phyloP scores from a whole-genome alignment of 2,888 invertebrate genomes.

The Timema podura region DNA sequence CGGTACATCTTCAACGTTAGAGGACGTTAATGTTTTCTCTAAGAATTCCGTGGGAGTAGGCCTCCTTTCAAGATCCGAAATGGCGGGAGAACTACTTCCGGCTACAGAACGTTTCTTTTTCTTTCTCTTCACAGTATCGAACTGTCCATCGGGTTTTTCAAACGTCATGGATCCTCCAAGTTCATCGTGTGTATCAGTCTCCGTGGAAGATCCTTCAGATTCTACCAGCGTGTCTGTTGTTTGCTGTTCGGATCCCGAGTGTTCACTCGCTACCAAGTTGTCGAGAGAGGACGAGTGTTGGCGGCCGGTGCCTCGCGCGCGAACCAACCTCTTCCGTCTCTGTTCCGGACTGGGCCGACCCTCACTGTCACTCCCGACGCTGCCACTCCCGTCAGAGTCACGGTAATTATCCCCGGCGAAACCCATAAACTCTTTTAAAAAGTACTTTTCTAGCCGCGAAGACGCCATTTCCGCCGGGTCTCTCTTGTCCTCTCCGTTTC shows the following conservation, averaged over 20 bases:
- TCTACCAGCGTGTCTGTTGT: constrained; percentile 56
- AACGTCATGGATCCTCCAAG: constrained; percentile 32
- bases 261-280: constrained; percentile 55
- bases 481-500: constrained; percentile 43
- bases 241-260: constrained; percentile 49
- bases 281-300: constrained; percentile 73
- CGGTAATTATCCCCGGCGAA: constrained; percentile 59
- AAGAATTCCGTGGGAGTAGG: constrained; percentile 5
- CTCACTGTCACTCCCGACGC: constrained; percentile 88
- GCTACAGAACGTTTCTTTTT: constrained; percentile 60
- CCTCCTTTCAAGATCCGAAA: constrained; percentile 13
- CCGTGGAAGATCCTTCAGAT: constrained; percentile 51
- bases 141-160: constrained; percentile 61
- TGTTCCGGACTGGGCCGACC: constrained; percentile 85
- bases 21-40: constrained; percentile 15
- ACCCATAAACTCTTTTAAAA: constrained; percentile 79
- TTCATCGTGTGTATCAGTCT: constrained; percentile 63
- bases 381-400: constrained; percentile 67
- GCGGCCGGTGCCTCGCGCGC: constrained; percentile 76
- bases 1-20: constrained; percentile 12
- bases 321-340: constrained; percentile 71
- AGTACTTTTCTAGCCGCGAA: constrained; percentile 84
- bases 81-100: constrained; percentile 14
- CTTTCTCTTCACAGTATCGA: constrained; percentile 79
- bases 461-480: constrained; percentile 73